Evolutionary conservation across 2,888 invertebrate genomes (phyloP).

Genomic region (Noctua fimbriata): DNA sequence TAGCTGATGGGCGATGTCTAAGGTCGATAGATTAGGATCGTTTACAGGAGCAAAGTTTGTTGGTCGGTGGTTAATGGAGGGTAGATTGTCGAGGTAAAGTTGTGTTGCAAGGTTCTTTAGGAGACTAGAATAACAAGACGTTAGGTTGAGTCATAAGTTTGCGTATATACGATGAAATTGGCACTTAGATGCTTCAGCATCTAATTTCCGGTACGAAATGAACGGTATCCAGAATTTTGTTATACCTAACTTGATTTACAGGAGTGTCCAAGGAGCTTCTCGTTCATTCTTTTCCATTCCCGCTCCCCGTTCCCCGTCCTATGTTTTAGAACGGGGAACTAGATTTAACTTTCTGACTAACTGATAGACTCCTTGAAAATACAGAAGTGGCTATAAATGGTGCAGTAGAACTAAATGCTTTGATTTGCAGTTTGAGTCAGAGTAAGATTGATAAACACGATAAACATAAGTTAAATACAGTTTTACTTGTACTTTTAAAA

Average conservation of each 20-base stretch:
- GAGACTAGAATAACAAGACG: not conserved
- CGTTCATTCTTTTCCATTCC: not conserved
- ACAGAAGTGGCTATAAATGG: not conserved
- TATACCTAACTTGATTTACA: not conserved
- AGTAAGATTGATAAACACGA: not conserved
- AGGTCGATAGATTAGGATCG: conserved; percentile 37
- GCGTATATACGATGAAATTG: not conserved
- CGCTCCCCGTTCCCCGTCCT: too few species aligned
- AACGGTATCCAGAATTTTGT: not conserved
- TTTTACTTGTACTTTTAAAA: not conserved
- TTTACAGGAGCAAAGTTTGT: conserved; percentile 23
- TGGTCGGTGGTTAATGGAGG: conserved; percentile 2
- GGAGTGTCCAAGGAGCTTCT: not conserved
- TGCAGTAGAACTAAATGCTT: not conserved
- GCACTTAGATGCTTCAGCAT: not conserved
- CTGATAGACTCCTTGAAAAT: not conserved
- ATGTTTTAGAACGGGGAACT: not conserved
- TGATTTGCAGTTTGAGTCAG: not conserved
- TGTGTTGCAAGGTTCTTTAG: not conserved
- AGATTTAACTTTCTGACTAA: not conserved
- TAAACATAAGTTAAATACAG: not conserved
- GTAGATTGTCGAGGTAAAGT: conserved; percentile 3
- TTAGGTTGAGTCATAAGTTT: not conserved
- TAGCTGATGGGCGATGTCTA: conserved; percentile 34
- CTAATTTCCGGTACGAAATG: too few species aligned